These are phyloP conservation scores for Aurelia sp. DNA, from an alignment of 30 jellyfish, hydroid and myxozoan species.

Conservation along the genomic window DNA sequence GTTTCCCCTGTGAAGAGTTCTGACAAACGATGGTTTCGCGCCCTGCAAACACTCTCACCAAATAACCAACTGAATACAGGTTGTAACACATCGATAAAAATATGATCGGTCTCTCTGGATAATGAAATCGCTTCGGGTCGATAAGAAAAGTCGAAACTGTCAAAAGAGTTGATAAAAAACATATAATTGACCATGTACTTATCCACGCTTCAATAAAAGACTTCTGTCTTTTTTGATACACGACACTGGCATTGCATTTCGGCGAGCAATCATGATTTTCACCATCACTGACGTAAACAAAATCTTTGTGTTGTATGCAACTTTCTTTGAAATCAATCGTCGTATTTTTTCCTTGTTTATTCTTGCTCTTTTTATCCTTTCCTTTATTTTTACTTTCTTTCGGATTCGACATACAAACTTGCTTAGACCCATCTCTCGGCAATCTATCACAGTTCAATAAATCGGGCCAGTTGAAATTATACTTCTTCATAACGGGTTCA, in stretches of 20 bases:
- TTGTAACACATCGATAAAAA: conserved; percentile 89
- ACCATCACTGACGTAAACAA: conserved; percentile 69
- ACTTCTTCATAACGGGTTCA: conserved; percentile 85
- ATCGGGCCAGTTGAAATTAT: conserved; percentile 89
- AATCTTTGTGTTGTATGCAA: conserved; percentile 23
- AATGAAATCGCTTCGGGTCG: conserved; percentile 83
- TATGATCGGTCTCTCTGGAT: conserved; percentile 93
- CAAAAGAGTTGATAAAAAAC: conserved; percentile 86
- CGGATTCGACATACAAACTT: conserved; percentile 75
- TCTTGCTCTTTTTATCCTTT: background rate
- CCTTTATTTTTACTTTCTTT: conserved; percentile 1
- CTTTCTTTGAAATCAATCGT: conserved; percentile 4
- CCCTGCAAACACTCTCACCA: conserved; percentile 83
- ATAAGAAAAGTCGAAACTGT: conserved; percentile 81
- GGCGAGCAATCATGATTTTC: conserved; percentile 74
- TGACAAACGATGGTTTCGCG: conserved; percentile 73
- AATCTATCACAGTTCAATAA: conserved; percentile 64
- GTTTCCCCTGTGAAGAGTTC: conserved; percentile 52
- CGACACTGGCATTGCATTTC: conserved; percentile 70
- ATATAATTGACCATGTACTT: conserved; percentile 79
- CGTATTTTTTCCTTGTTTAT: background rate
- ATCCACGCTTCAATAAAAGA: conserved; percentile 81
- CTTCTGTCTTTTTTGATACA: conserved; percentile 55
- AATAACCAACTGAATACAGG: conserved; percentile 81
- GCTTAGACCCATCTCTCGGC: conserved; percentile 30